Conservation (phyloP, 1,140 invertebrate genomes). For the Orchestia grillus region DNA sequence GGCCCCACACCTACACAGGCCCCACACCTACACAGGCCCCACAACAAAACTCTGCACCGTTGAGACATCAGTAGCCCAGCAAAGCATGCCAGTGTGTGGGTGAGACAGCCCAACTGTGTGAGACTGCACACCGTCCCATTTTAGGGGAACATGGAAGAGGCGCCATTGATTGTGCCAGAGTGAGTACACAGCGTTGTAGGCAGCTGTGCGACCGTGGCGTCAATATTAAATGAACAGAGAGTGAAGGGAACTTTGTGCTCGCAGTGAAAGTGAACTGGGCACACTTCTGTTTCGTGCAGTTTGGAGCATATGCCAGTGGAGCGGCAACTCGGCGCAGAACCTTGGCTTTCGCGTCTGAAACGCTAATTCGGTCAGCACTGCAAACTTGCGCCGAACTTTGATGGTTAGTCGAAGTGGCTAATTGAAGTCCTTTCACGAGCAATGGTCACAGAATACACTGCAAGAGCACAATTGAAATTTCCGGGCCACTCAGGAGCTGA, state of each 20-base stretch:
- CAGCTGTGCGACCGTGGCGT: neutral
- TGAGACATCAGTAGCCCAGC: no score
- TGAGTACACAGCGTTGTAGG: neutral
- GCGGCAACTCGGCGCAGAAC: neutral
- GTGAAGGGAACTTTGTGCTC: neutral
- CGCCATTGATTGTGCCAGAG: neutral
- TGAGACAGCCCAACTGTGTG: no score
- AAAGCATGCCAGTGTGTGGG: no score
- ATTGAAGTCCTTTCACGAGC: no score
- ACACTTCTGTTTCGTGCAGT: neutral
- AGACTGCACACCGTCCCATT: neutral
- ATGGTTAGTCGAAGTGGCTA: no score
- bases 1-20: no score
- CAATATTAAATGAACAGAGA: neutral
- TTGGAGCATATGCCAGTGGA: neutral
- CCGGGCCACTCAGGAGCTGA: no score
- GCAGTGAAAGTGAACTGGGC: neutral
- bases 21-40: no score
- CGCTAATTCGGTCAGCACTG: neutral
- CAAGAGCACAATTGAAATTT: no score
- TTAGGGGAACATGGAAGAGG: neutral
- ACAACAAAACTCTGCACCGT: no score
- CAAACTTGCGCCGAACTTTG: neutral
- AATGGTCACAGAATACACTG: no score
- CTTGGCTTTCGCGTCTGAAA: neutral